Base-by-base conservation (phyloP, 2,888 invertebrate genomes). In the Drosophila anomelani region DNA sequence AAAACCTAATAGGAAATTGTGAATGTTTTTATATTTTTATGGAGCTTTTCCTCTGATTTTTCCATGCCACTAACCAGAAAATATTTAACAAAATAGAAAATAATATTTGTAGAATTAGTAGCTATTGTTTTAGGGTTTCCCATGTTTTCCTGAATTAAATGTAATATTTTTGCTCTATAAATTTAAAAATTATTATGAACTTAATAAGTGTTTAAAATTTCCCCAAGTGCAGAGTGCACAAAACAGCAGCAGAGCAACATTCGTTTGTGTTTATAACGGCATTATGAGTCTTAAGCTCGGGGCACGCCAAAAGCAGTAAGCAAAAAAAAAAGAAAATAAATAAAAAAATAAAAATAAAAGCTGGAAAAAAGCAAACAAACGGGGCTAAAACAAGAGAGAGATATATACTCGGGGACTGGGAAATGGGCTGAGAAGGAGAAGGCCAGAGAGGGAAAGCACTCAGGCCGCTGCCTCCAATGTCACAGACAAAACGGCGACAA, bases 241-340 rank as follows among this genome's bases (percentile, higher is more conserved):
- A 55, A 54, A 15, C 61, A 51, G 34, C 51, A 26, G 43, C 56
- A 32, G 34, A 74, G 68, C 59, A 53, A 46, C 53, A 72, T 59
- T 56, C 58, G 80, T 67, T 79, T 79, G 76, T 77, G 78, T 69
- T 86, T 80, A 77, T 87, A 85, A 85, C 81, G 82, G 88, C 79
- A 87, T 85, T 85, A 85, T 85, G 85, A 85, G 85, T 84, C 84
- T 86, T 86, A 81, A 84, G 87, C 87, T 77, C 59, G 46, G 73
- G 55, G 58, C 62, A 56, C 66, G 62, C 77, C 80, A 76, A 82
- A 43, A 67, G 67, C 64, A 64, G 59, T 77, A 85, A 75, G 76
- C 75, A 69, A 49, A 64, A 80, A 73, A 61, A 1, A 6, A 43
- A 15, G 15, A 75, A 80, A 51, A 59, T 15, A 44, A 46, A 38